These are phyloP conservation scores for Vanessa cardui DNA, from an alignment of 2,888 invertebrate genomes.

Conservation along the genomic window DNA sequence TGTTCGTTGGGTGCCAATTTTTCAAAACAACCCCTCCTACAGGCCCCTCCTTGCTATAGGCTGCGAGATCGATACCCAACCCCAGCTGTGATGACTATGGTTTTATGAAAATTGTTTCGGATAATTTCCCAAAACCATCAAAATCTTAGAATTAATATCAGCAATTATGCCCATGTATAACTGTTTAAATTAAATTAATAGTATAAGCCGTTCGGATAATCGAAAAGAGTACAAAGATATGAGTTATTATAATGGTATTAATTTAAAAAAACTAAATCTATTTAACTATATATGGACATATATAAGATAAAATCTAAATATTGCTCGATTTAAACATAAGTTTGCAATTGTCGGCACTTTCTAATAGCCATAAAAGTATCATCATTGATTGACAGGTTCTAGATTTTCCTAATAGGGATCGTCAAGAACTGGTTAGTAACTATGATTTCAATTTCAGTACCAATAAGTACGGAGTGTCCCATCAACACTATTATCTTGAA, in stretches of 20 bases:
- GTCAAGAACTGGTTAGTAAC: too few species aligned
- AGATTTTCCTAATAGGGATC: too few species aligned
- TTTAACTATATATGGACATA: neutral
- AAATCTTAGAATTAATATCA: neutral
- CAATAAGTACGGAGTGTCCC: too few species aligned
- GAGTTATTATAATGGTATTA: too few species aligned
- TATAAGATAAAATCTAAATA: neutral
- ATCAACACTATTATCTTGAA: too few species aligned
- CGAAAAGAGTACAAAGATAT: too few species aligned
- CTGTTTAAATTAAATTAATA: neutral
- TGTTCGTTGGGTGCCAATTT: slow-evolving; percentile 76
- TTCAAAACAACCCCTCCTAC: slow-evolving; percentile 75
- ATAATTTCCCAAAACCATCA: slow-evolving; percentile 24
- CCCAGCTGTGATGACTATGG: slow-evolving; percentile 67
- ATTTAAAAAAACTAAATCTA: neutral
- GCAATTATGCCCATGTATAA: neutral
- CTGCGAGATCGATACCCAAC: slow-evolving; percentile 75
- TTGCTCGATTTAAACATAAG: neutral
- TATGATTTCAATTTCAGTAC: too few species aligned
- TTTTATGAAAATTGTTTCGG: slow-evolving; percentile 47
- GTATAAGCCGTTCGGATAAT: too few species aligned
- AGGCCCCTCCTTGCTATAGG: slow-evolving; percentile 76
- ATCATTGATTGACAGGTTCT: too few species aligned
- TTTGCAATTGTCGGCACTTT: too few species aligned
- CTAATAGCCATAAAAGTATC: too few species aligned